Conservation (phyloP, 2,888 invertebrate genomes). For the Lithophane socia region DNA sequence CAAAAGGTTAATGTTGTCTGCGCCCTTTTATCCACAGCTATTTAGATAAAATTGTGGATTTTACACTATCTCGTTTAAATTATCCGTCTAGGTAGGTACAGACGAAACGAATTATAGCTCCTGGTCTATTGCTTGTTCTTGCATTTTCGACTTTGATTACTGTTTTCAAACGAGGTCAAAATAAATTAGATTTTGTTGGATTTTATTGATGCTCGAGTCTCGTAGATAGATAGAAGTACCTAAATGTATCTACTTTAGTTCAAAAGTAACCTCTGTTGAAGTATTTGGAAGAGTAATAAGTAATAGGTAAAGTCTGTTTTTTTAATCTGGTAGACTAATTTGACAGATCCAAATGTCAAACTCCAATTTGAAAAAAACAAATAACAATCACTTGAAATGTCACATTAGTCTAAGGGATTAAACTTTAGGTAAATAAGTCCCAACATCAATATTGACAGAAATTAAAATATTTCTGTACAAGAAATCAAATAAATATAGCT, state of each 20-base stretch:
- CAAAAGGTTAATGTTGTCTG: conserved; percentile 71
- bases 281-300: neutral
- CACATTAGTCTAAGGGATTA: too few relatives aligned
- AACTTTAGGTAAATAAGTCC: neutral
- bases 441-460: neutral
- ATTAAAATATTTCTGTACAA: neutral
- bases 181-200: neutral
- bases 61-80: conserved; percentile 46
- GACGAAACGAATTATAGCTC: conserved; percentile 16
- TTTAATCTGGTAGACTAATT: too few relatives aligned
- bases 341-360: too few relatives aligned
- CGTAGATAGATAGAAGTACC: neutral
- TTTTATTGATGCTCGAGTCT: neutral
- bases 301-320: neutral
- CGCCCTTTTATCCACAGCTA: conserved; percentile 56
- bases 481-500: neutral
- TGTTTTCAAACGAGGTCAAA: conserved; percentile 16
- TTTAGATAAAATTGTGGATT: conserved; percentile 58
- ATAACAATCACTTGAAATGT: too few relatives aligned
- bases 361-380: too few relatives aligned
- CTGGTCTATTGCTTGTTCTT: conserved; percentile 13
- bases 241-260: neutral
- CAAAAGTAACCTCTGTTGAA: neutral
- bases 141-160: conserved; percentile 36
- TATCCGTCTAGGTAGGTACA: conserved; percentile 20